Percentiles rank a stretch among this genome's conserved stretches.
These are phyloP conservation scores for Chelonus insularis DNA, from an alignment of 1,140 invertebrate genomes.

Conservation along the genomic window DNA sequence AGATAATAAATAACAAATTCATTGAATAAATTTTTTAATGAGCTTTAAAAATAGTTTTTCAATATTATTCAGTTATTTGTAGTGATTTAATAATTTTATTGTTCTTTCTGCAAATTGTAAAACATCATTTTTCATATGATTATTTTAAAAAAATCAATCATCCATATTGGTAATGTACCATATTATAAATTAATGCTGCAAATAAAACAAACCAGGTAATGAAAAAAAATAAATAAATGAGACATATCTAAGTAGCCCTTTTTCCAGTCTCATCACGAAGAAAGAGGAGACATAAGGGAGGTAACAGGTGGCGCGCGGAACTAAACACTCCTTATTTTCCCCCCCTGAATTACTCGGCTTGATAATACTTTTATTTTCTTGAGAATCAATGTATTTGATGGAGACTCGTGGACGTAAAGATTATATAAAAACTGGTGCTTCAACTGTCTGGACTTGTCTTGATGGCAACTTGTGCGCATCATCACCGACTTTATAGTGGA, in stretches of 20 bases:
- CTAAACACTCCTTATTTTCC: conserved; percentile 46
- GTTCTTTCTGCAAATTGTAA: too few species aligned
- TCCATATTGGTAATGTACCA: too few species aligned
- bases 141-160: too few species aligned
- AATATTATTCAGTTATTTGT: too few species aligned
- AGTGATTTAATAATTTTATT: too few species aligned
- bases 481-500: conserved; percentile 6
- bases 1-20: too few species aligned
- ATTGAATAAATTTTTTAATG: too few species aligned
- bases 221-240: background rate
- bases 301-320: conserved; percentile 57
- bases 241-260: conserved; percentile 4
- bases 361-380: conserved; percentile 32
- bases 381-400: background rate
- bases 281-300: conserved; percentile 38
- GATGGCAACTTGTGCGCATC: conserved; percentile 4
- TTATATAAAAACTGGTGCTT: too few species aligned
- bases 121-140: too few species aligned
- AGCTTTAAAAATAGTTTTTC: too few species aligned
- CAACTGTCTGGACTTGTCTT: background rate
- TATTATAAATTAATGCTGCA: too few species aligned
- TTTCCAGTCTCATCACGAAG: conserved; percentile 10
- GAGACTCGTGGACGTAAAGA: background rate
- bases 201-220: background rate
- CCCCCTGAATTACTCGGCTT: conserved; percentile 21